Evolutionary conservation across 2,888 invertebrate genomes (phyloP).

Genomic region (Meghimatium bilineatum): DNA sequence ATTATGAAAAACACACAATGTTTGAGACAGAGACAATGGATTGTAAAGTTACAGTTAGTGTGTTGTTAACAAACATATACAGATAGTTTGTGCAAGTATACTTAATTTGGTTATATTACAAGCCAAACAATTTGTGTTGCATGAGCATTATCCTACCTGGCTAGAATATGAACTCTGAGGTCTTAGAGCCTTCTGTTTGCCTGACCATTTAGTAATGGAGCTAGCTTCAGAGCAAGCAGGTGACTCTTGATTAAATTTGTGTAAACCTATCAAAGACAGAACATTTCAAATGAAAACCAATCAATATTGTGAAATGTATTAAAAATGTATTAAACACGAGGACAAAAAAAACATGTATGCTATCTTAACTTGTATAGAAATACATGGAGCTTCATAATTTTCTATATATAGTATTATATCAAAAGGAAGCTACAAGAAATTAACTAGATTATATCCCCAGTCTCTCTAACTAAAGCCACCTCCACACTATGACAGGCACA

Average conservation of each 20-base stretch:
- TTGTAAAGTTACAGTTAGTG: too few relatives aligned
- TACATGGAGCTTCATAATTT: too few relatives aligned
- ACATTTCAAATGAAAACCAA: too few relatives aligned
- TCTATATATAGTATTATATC: background rate
- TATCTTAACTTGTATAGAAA: background rate
- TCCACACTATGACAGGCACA: too few relatives aligned
- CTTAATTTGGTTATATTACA: background rate
- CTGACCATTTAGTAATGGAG: conserved; percentile 13
- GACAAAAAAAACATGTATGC: too few relatives aligned
- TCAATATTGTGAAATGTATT: background rate
- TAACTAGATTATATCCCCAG: too few relatives aligned
- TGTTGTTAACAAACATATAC: too few relatives aligned
- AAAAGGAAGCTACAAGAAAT: too few relatives aligned
- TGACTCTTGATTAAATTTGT: background rate
- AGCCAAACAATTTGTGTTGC: background rate
- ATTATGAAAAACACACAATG: too few relatives aligned
- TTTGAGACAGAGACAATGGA: too few relatives aligned
- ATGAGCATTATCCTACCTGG: conserved; percentile 4
- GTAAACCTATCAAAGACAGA: background rate
- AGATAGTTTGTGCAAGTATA: too few relatives aligned
- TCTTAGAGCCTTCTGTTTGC: background rate
- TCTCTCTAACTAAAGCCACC: too few relatives aligned
- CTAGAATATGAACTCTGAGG: conserved; percentile 29
- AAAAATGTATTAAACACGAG: background rate
- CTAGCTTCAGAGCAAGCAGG: background rate